Evolutionary conservation across 2,113 vertebrate species (phyloP).

Genomic region (Okapia johnstoni): DNA sequence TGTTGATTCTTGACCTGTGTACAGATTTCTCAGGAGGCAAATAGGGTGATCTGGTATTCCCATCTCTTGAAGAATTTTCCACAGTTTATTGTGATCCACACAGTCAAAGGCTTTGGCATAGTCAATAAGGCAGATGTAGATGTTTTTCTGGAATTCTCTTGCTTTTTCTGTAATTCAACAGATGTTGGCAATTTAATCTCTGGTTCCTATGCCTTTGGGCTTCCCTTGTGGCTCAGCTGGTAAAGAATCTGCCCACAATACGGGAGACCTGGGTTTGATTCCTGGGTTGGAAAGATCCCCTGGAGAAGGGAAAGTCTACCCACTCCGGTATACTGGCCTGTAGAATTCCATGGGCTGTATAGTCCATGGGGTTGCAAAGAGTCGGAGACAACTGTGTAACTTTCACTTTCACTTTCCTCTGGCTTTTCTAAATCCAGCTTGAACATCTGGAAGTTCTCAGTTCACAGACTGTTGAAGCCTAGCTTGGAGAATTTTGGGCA

Average conservation of each 20-base stretch:
- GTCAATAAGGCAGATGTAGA: neutral
- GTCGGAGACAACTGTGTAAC: accelerated
- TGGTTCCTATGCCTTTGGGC: neutral
- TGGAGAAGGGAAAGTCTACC: neutral
- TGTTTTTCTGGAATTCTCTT: neutral
- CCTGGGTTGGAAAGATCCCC: neutral
- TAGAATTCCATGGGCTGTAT: neutral
- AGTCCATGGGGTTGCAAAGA: neutral
- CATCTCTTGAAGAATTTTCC: neutral
- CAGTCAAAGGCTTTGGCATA: neutral
- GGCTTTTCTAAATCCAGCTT: neutral
- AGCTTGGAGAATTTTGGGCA: neutral
- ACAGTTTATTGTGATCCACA: neutral
- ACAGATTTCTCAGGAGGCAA: neutral
- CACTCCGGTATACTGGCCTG: neutral
- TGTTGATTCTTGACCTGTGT: neutral
- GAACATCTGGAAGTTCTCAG: neutral
- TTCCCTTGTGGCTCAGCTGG: neutral
- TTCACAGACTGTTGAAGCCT: neutral
- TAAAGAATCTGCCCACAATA: neutral
- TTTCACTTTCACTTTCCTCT: neutral
- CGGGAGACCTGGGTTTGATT: accelerated
- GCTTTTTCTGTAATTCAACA: neutral
- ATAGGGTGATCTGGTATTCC: neutral
- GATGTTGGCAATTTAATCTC: neutral